A percentile compares a stretch with the other conserved stretches of the same genome.
Evolutionary conservation across 1,140 invertebrate genomes (phyloP).

Genomic region (Scaptodrosophila lebanonensis): DNA sequence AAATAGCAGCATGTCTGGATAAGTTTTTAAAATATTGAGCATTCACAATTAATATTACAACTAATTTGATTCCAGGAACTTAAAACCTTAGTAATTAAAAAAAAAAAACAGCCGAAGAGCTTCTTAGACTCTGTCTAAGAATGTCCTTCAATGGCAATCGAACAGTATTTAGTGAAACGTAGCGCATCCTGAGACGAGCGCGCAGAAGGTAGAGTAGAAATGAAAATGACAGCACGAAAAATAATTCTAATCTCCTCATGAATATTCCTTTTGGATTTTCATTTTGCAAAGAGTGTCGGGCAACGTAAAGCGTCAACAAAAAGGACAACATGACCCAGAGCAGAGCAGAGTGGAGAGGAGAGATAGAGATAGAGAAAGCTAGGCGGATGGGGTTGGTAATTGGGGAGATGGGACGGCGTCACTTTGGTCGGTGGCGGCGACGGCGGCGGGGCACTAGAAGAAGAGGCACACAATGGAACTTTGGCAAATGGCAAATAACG

Average conservation of each 20-base stretch:
- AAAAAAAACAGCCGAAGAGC: too few species aligned
- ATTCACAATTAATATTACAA: not conserved
- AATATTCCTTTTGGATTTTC: conserved; percentile 76
- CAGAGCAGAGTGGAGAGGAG: conserved; percentile 4
- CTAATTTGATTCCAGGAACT: not conserved
- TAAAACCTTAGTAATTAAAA: too few species aligned
- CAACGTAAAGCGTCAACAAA: conserved; percentile 60
- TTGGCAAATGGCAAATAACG: conserved; percentile 40
- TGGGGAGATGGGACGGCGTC: conserved; percentile 64
- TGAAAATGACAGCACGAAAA: conserved; percentile 75
- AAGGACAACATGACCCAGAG: conserved; percentile 46
- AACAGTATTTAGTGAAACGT: conserved; percentile 3
- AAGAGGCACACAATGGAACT: conserved; percentile 59
- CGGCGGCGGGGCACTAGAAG: conserved; percentile 40
- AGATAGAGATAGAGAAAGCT: not conserved
- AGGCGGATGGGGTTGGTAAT: conserved; percentile 9
- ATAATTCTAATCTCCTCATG: conserved; percentile 77
- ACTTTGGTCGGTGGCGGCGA: conserved; percentile 17
- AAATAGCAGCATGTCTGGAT: too few species aligned
- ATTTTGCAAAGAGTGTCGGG: conserved; percentile 60
- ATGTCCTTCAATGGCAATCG: too few species aligned
- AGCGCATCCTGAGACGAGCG: conserved; percentile 38
- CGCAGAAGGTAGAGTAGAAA: conserved; percentile 52
- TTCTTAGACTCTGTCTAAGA: too few species aligned
- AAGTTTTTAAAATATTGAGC: not conserved